phyloP scores from a whole-genome alignment of 2,113 vertebrate genomes.

The Lophura nycthemera region DNA sequence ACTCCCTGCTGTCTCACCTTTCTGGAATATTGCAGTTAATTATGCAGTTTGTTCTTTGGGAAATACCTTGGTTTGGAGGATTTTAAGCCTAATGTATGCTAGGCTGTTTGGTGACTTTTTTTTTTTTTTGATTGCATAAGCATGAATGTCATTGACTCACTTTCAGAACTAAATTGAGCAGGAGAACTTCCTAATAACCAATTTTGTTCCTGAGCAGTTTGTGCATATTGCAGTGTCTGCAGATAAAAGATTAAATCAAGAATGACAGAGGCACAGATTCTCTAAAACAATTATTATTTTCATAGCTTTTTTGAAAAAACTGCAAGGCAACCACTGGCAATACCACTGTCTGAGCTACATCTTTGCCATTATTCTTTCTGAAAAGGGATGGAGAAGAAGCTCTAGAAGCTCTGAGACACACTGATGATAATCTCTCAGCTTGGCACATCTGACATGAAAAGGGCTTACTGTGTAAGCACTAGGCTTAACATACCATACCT shows the following conservation, averaged over 20 bases:
- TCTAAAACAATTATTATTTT: background rate
- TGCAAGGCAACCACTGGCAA: background rate
- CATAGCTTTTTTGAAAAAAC: background rate
- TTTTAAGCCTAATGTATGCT: background rate
- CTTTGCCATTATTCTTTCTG: background rate
- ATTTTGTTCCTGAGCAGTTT: background rate
- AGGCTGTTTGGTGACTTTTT: background rate
- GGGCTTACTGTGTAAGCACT: background rate
- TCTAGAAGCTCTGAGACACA: background rate
- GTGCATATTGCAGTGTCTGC: background rate
- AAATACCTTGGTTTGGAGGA: background rate
- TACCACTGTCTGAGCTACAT: background rate
- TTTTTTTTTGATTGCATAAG: background rate
- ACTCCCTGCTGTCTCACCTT: background rate
- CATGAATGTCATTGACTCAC: background rate
- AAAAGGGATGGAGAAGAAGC: background rate
- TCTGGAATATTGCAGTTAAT: background rate
- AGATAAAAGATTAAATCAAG: background rate
- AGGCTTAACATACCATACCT: slow-evolving; percentile 21
- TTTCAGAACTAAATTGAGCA: background rate
- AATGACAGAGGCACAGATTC: background rate
- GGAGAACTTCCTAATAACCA: background rate
- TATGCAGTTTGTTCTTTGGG: background rate
- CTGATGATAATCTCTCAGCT: background rate
- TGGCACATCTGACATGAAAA: background rate